Base-by-base conservation (phyloP, 2,888 invertebrate genomes). In the Eledona agricola region DNA sequence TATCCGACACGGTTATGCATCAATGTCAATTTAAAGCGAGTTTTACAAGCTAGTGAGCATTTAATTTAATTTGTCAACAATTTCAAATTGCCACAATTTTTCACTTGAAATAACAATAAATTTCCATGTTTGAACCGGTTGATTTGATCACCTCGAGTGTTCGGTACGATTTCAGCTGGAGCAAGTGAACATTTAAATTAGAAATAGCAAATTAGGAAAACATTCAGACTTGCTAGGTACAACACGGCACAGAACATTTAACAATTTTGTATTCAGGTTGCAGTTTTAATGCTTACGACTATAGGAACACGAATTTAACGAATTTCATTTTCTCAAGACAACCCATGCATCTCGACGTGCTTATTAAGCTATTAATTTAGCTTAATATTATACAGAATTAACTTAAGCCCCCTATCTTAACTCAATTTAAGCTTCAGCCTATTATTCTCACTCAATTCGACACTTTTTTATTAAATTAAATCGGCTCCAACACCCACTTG, bases 211-310 rank as follows among this genome's bases (percentile, higher is more conserved):
- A 51, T 51, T 51, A 51, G 28, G 49, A 43, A 42, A 43, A 51
- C 43, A 50, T 35, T 43, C 51, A 26, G 35, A 16, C 40, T 17
- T 19, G 9, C 34, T 42, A 51, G 42, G 47, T 53, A 23, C 42
- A 32, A 28, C 17, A 26, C 35, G 37, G 45, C 43, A 54, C 32
- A 50, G 34, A 12, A 51, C 51, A 51, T 51, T 51, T 51, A 51
- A 54, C 43, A 54, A 49, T 54, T 50, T 49, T 31, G 50, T 54
- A 54, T 54, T 54, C 54, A 54, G 32, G 43, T 45, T 50, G 37
- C 43, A 54, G 35, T 43, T 50, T 43, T 49, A 54, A 22, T 38
- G 37, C 43, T 34, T 43, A 37, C 54, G 31, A 43, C 49, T 34
- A 40, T 54, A 38, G 50, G 37, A 49, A 50, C 49, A 49, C 15